Conservation (phyloP, 2,888 invertebrate genomes). For the Drosophila antonietae region DNA sequence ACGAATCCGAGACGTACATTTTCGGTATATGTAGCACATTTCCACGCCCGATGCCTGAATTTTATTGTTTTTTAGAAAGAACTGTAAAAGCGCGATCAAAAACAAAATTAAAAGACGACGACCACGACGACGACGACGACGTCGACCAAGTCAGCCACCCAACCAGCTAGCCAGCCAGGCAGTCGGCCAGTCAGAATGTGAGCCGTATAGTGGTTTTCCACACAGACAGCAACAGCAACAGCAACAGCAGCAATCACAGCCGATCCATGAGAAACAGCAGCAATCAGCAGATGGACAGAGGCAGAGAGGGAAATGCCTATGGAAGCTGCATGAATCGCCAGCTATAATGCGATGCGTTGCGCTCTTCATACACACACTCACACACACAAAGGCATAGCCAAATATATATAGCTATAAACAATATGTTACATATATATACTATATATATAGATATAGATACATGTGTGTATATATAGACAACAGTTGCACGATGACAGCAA, state of each 20-base stretch:
- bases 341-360: conserved; percentile 81
- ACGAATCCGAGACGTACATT: conserved; percentile 50
- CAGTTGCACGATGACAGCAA: conserved; percentile 53
- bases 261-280: conserved; percentile 18
- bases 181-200: conserved; percentile 51
- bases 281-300: conserved; percentile 21
- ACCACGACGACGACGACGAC: conserved; percentile 1
- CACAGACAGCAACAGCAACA: conserved; percentile 27
- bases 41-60: conserved; percentile 71
- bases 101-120: conserved; percentile 68
- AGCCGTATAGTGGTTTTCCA: conserved; percentile 79
- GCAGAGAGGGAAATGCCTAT: conserved; percentile 21
- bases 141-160: not conserved
- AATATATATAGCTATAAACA: conserved; percentile 21
- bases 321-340: conserved; percentile 57
- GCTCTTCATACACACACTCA: conserved; percentile 31
- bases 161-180: conserved; percentile 4
- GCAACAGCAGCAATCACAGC: conserved; percentile 34
- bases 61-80: conserved; percentile 82
- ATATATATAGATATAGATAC: conserved; percentile 21
- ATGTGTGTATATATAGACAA: conserved; percentile 28
- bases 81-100: conserved; percentile 80
- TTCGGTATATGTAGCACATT: conserved; percentile 63
- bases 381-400: conserved; percentile 9
- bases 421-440: conserved; percentile 17